Evolutionary conservation across 30 jellyfish, hydroid and myxozoan genomes (phyloP), one percentile per base, ranked within the genome.

Genomic region (Catostylus mosaicus): DNA sequence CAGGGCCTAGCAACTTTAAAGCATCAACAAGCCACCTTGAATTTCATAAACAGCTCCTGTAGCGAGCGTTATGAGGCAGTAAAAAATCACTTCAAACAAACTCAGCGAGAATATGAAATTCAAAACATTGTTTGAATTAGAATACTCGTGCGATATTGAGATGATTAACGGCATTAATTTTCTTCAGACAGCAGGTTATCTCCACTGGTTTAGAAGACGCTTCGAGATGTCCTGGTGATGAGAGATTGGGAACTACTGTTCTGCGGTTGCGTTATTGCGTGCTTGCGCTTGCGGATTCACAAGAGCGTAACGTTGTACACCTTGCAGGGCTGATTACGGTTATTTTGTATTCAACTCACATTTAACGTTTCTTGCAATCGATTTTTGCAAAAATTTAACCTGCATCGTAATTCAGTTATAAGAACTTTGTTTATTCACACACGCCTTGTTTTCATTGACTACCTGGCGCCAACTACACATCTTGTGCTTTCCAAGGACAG

Each of bases 21-120:
- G 38, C 27, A 5, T 27, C 63, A 50, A 27, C 63, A 50, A 10
- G 2, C 14, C 16, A 24, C 38, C 38, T 16, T 3, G n/a, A 8
- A 43, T 4, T 22, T 22, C 40, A 27, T 59, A 68, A 68, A 34
- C 80, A 68, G 80, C 80, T 36, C 35, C 80, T n/a, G 45, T 23
- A 0, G 80, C 36, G 80, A 32, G 10, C 38, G 63, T 68, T 68
- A 22, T 26, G 19, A 16, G 16, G 19, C 65, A 68, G 18, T 68
- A 30, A 68, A 68, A 68, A 22, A 37, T 46, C 80, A 37, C 64
- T 38, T 27, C 36, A 30, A 23, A 33, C 64, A 35, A 68, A 37
- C 80, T 37, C 62, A 68, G 80, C 64, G 61, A 68, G 62, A 45
- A 23, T 68, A 19, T 26, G 38, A 68, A 24, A 43, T 68, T 68